Percentiles rank a stretch among this genome's conserved stretches.
Conservation (phyloP, 2,797 vertebrate genomes). For the Rhinoraja longicauda region DNA sequence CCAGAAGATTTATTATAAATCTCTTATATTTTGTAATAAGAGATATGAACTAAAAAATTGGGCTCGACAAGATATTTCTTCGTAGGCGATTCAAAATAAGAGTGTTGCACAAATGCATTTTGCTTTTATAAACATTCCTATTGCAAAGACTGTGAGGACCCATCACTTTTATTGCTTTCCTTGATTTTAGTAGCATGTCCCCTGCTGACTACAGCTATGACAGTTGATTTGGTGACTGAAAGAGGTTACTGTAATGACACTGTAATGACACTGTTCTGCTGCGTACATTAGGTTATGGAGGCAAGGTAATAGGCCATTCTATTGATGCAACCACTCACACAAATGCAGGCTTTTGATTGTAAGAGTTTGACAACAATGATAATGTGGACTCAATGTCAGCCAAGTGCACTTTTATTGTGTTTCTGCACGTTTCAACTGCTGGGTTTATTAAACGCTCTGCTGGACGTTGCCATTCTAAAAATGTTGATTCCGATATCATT, state of each 20-base stretch:
- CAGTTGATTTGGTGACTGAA: not conserved
- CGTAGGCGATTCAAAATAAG: not conserved
- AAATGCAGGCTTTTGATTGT: slow-evolving; percentile 8
- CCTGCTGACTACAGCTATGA: not conserved
- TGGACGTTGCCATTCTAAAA: not conserved
- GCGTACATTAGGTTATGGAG: not conserved
- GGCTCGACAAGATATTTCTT: not conserved
- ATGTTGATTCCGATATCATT: not conserved
- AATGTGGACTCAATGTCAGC: not conserved
- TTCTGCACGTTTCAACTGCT: not conserved
- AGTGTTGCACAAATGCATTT: not conserved
- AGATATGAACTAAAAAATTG: not conserved
- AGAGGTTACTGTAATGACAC: not conserved
- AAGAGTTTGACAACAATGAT: not conserved
- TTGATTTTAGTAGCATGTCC: slow-evolving; percentile 2
- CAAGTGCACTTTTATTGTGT: too few species aligned
- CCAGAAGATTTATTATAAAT: too few species aligned
- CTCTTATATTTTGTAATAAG: too few species aligned
- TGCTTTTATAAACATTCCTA: not conserved
- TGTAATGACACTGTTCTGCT: not conserved
- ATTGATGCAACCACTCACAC: not conserved
- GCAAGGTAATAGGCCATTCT: not conserved
- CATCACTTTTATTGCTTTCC: not conserved
- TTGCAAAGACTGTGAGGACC: not conserved
- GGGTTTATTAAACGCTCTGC: not conserved